These are phyloP conservation scores for Ophioninae sp. DNA, from an alignment of 2,888 invertebrate species.

Conservation along the genomic window DNA sequence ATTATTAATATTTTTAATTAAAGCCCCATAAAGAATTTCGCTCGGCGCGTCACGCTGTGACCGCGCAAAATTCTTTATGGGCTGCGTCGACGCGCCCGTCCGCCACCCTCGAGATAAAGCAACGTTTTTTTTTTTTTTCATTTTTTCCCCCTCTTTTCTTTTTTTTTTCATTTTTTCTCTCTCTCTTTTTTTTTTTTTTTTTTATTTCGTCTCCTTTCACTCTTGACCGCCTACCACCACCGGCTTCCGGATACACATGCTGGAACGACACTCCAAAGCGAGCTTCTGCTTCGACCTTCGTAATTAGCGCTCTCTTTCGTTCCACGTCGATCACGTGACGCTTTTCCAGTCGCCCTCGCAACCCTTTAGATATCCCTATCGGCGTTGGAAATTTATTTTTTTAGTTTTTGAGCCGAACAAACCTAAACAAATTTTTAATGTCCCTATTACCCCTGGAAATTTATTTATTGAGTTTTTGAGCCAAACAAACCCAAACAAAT, in stretches of 20 bases:
- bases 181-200: too few relatives aligned
- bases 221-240: constrained; percentile 35
- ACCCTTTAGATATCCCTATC: too few relatives aligned
- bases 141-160: constrained; percentile 30
- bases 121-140: constrained; percentile 60
- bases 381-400: too few relatives aligned
- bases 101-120: constrained; percentile 61
- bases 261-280: constrained; percentile 15
- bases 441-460: too few relatives aligned
- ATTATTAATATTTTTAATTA: constrained; percentile 79
- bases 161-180: too few relatives aligned
- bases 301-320: constrained; percentile 62
- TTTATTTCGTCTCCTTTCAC: too few relatives aligned
- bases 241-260: constrained; percentile 10
- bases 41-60: constrained; percentile 59
- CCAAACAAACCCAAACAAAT: neutral
- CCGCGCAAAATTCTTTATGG: constrained; percentile 63
- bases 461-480: neutral
- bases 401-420: too few relatives aligned
- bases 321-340: constrained; percentile 52
- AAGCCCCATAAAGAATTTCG: constrained; percentile 72
- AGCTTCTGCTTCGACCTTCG: constrained; percentile 35
- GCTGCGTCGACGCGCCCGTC: constrained; percentile 42
- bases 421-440: too few relatives aligned
- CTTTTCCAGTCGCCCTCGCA: constrained; percentile 22